Conservation (phyloP, 2,797 vertebrate genomes). For the Chromobotia macracanthus region DNA sequence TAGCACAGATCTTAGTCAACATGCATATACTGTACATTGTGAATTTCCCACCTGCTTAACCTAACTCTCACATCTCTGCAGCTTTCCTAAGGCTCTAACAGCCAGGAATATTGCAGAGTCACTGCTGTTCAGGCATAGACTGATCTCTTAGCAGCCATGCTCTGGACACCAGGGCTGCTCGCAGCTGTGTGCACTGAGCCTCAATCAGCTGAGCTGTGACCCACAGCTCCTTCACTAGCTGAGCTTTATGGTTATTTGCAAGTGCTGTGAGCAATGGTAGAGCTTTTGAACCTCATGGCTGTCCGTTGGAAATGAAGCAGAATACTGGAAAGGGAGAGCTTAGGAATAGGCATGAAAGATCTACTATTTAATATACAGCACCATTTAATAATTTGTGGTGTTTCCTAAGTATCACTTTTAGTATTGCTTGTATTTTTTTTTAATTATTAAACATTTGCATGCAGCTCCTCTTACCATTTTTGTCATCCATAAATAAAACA, state of each 20-base stretch:
- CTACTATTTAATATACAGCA: not conserved
- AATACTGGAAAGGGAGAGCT: not conserved
- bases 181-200: constrained; percentile 3
- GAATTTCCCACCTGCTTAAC: constrained; percentile 34
- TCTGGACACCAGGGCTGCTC: constrained; percentile 38
- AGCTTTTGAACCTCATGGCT: not conserved
- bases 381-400: too few species aligned
- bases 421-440: too few species aligned
- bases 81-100: constrained; percentile 64
- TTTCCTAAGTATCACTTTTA: too few species aligned
- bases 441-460: too few species aligned
- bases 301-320: not conserved
- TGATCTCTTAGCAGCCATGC: constrained; percentile 54
- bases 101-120: constrained; percentile 69
- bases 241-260: constrained; percentile 18
- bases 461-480: too few species aligned
- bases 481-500: too few species aligned
- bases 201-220: constrained; percentile 5
- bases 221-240: not conserved
- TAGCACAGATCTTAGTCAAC: not conserved
- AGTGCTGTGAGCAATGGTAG: not conserved
- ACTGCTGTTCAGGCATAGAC: constrained; percentile 60
- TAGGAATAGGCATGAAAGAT: not conserved
- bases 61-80: constrained; percentile 60
- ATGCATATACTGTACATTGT: not conserved